Evolutionary conservation across 2,797 vertebrate species (phyloP).

Genomic region (Catharus ustulatus): DNA sequence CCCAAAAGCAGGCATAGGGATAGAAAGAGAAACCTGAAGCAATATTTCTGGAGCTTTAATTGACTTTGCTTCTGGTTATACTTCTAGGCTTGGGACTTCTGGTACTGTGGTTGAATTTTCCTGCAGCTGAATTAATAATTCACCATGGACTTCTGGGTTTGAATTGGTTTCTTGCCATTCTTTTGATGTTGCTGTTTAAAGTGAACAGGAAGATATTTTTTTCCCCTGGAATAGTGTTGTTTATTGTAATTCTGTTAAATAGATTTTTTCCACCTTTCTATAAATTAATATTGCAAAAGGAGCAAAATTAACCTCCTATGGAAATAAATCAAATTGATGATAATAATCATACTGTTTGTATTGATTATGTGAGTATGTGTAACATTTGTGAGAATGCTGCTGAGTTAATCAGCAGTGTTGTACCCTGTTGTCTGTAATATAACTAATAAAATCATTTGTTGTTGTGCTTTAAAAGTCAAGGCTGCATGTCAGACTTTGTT

Average conservation of each 20-base stretch:
- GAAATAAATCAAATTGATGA: neutral
- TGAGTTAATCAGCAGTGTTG: neutral
- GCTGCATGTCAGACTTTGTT: neutral
- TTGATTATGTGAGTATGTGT: neutral
- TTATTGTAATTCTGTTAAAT: neutral
- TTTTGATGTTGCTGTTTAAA: neutral
- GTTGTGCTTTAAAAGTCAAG: neutral
- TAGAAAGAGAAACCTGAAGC: neutral
- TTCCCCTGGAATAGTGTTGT: accelerated
- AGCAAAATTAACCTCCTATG: neutral
- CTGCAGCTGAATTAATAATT: neutral
- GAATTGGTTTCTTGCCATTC: neutral
- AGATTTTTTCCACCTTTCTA: neutral
- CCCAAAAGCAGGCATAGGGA: accelerated
- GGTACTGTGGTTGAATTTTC: neutral
- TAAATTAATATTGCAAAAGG: neutral
- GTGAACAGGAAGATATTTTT: neutral
- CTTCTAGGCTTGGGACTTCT: neutral
- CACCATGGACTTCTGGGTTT: neutral
- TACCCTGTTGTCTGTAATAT: neutral
- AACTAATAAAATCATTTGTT: neutral
- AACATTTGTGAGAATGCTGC: neutral
- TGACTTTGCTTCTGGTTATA: neutral
- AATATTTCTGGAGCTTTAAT: neutral
- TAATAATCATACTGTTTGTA: neutral